phyloP scores from a whole-genome alignment of 2,113 vertebrate genomes.

The Struthidea cinerea region DNA sequence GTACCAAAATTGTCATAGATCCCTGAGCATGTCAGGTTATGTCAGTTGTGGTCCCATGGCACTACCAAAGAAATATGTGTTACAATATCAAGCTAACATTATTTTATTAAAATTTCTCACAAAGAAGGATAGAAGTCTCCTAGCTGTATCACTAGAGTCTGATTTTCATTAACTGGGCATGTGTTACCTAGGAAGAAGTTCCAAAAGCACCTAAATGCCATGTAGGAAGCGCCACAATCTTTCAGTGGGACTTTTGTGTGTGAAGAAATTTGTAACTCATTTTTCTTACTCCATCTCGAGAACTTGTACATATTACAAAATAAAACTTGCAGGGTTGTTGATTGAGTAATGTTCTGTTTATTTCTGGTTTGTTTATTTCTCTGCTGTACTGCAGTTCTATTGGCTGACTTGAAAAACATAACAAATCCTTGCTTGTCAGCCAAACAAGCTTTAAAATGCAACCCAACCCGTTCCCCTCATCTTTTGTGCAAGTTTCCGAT shows the following conservation, averaged over 20 bases:
- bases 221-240: neutral
- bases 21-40: neutral
- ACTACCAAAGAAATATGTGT: neutral
- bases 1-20: neutral
- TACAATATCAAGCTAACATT: neutral
- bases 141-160: neutral
- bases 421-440: neutral
- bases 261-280: neutral
- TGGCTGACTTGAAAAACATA: neutral
- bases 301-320: neutral
- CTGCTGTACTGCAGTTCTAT: neutral
- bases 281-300: neutral
- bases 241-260: neutral
- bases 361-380: neutral
- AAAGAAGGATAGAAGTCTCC: neutral
- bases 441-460: neutral
- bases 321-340: neutral
- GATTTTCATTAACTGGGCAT: neutral
- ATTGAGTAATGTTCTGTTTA: neutral
- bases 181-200: neutral
- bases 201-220: neutral
- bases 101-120: neutral
- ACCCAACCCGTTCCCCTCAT: neutral
- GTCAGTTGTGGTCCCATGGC: neutral
- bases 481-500: neutral